Percentiles rank a stretch among this genome's conserved stretches.
These are phyloP conservation scores for Lochmaea crataegi DNA, from an alignment of 2,888 invertebrate genomes.

Conservation along the genomic window DNA sequence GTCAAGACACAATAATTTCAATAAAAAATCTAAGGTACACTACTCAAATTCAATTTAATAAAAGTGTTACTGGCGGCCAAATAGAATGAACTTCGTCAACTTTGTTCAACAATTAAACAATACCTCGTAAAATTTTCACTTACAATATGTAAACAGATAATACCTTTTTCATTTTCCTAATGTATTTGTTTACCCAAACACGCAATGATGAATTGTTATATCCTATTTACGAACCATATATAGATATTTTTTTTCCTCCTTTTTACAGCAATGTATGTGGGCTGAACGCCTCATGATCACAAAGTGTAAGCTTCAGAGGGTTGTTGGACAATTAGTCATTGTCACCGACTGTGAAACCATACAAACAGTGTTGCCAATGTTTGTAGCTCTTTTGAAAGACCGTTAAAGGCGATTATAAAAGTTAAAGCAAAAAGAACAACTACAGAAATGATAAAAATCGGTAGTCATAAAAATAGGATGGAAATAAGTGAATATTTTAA, in stretches of 20 bases:
- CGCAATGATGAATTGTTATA: conserved; percentile 16
- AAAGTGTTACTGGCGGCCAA: no score
- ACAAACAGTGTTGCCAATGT: conserved; percentile 2
- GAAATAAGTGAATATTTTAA: no score
- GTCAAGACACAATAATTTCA: no score
- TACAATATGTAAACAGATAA: neutral
- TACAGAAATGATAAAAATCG: neutral
- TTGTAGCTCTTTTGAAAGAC: neutral
- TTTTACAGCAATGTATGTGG: conserved; percentile 10
- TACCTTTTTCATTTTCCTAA: conserved; percentile 9
- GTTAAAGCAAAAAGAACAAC: neutral
- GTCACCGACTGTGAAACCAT: neutral
- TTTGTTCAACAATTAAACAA: neutral
- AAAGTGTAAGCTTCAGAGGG: conserved; percentile 12
- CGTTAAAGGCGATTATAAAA: neutral
- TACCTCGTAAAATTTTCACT: neutral
- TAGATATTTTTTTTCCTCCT: neutral
- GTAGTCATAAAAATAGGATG: neutral
- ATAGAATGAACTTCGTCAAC: no score
- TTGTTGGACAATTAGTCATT: conserved; percentile 16
- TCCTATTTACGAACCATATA: conserved; percentile 10
- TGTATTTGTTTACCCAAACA: neutral
- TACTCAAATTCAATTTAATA: no score
- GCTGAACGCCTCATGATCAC: conserved; percentile 10
- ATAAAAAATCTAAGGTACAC: no score